Evolutionary conservation across 1,140 invertebrate species (phyloP), one percentile per base, ranked within the genome.

Genomic region (Lepeophtheirus salmonis): DNA sequence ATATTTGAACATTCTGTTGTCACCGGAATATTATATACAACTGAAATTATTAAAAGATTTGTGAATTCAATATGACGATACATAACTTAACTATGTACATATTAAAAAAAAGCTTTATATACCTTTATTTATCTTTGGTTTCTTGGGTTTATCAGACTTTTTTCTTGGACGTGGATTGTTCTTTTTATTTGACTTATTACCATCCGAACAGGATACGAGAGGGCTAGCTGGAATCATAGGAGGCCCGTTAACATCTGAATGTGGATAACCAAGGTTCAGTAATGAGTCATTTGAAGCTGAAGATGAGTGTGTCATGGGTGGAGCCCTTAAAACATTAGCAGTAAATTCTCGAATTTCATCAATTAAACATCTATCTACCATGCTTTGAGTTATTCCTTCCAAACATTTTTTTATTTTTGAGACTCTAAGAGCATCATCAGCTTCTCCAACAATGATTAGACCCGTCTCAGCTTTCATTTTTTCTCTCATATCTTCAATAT

Each of bases 371-470:
- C 81, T 73, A 68, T 90, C 86, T 0, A 88, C 83, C 74, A 87
- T 83, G 22, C 77, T 75, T 67, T 90, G 86, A 0, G 85, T 89
- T 16, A 89, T 77, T 26, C 80, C 78, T 63, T 87, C 82, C 2
- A 74, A 70, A 63, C 79, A 76, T 56, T 82, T 79, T 67, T 86
- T 84, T 1, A 75, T 73, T 48, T 80, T 80, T 3, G 75, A 78
- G 58, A 90, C 76, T 56, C 83, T 73, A 1, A 90, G 72, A 54
- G 80, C 72, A 69, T 86, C 83, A 71, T 89, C 85, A 2, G 82
- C 84, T 26, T 81, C 80, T 18, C 85, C 85, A n/a, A 90, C 80
- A 0, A 90, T 77, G 12, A 89, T 74, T 13, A 90, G 69, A 58
- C 80, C 79, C 0, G 83, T 83, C 66, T 86, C 81, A 0, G 82